Base-by-base conservation (phyloP, 2,888 invertebrate genomes). In the Notodonta ziczac region DNA sequence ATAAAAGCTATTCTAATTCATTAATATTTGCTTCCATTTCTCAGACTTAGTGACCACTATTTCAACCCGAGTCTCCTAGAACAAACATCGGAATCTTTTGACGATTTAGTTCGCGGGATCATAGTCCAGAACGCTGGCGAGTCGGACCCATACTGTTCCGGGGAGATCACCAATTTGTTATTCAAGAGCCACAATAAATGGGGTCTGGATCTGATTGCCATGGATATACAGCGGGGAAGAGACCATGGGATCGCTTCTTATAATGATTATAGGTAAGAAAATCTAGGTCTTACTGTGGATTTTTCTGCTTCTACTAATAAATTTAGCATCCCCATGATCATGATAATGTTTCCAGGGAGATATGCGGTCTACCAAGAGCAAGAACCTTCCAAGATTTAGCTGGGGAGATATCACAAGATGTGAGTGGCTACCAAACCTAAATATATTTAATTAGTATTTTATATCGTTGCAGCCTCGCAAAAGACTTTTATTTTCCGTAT, bases 281-380 rank as follows among this genome's bases (percentile, higher is more conserved):
- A 16, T 16, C 6, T 14, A 4, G 12, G n/a, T 48, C 48, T 48
- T 48, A 24, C 1, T 24, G 24, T 24, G 2, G 24, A 24, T 24
- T 24, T 48, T 6, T 48, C 8, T 48, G 12, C 13, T 48, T 42
- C 12, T 42, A 42, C 42, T 42, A 42, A 42, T 42, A 9, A 42
- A 8, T 9, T 12, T 42, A 42, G 4, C 8, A 46, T 42, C 4
- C 42, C 9, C 12, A 10, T 42, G 4, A 10, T 44, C 7, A 35
- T 56, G 24, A 2, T 24, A 24, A 24, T 24, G 5, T 14, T 82
- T 96, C 94, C 89, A 95, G 99, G 74, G 95, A 96, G 72, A 95
- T 96, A 75, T 97, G 97, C 79, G 97, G 97, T 6, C 83, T 97
- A 16, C 92, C 91, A 5, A 95, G 94, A 76, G 98, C 97, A 0